Percentiles rank a stretch among this genome's conserved stretches.
phyloP scores from a whole-genome alignment of 2,113 vertebrate genomes.

The Aspiorhynchus laticeps region DNA sequence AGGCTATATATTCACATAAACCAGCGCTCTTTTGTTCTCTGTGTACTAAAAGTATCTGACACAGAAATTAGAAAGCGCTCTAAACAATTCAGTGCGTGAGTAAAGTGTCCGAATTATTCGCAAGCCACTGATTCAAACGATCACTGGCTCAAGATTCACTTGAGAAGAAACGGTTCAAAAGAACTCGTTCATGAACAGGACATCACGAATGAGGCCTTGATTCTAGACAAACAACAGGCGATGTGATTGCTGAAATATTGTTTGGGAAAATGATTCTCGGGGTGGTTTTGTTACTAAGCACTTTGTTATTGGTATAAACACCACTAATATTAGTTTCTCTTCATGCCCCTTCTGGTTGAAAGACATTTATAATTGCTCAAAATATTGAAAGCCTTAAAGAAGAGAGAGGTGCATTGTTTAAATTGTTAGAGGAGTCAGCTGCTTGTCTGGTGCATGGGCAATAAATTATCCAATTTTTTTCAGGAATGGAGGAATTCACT shows the following conservation, averaged over 20 bases:
- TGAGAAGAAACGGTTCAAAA: not conserved
- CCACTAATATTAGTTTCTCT: not conserved
- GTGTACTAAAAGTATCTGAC: not conserved
- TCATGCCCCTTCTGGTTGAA: not conserved
- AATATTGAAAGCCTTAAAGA: not conserved
- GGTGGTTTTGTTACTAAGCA: not conserved
- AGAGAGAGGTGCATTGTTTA: not conserved
- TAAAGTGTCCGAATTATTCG: not conserved
- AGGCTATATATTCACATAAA: not conserved
- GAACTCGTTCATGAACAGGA: not conserved
- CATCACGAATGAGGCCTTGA: not conserved
- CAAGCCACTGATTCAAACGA: not conserved
- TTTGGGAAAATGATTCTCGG: not conserved
- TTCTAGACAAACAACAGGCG: not conserved
- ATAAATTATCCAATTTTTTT: slow-evolving; percentile 5
- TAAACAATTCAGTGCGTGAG: not conserved
- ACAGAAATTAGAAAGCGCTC: not conserved
- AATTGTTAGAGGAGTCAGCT: slow-evolving; percentile 20
- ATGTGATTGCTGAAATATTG: not conserved
- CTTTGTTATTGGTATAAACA: not conserved
- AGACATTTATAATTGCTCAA: not conserved
- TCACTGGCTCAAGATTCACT: not conserved
- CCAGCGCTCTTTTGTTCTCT: not conserved
- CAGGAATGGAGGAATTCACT: not conserved
- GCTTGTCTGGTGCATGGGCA: slow-evolving; percentile 10